Conservation (phyloP, 2,113 vertebrate species). For the Delphinus delphis region DNA sequence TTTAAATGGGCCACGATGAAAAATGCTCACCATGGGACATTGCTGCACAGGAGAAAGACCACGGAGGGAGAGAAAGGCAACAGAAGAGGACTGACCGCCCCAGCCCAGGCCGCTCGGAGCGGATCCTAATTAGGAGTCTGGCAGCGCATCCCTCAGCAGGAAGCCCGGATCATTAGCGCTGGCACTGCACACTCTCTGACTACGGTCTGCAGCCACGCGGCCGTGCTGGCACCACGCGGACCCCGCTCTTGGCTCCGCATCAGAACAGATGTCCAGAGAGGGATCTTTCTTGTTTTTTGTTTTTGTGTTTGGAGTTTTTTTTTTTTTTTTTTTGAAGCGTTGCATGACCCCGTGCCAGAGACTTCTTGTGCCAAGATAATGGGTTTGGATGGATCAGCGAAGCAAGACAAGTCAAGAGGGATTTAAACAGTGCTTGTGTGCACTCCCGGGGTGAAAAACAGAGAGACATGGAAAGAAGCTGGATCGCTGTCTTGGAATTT, state of each 20-base stretch:
- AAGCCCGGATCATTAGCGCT: constrained; percentile 81
- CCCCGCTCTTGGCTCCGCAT: constrained; percentile 77
- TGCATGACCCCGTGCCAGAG: constrained; percentile 79
- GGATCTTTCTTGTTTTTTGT: constrained; percentile 64
- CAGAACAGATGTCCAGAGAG: constrained; percentile 82
- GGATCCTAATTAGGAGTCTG: constrained; percentile 82
- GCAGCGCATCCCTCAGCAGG: constrained; percentile 75
- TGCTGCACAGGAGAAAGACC: constrained; percentile 35
- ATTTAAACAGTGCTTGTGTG: rapidly evolving
- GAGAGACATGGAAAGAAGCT: constrained; percentile 41
- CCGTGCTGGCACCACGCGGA: constrained; percentile 75
- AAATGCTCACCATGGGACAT: neutral
- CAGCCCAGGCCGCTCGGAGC: constrained; percentile 63
- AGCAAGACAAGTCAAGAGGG: constrained; percentile 62
- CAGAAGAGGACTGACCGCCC: constrained; percentile 61
- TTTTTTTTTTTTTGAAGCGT: constrained; percentile 32
- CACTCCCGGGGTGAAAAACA: constrained; percentile 33
- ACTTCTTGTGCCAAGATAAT: constrained; percentile 79
- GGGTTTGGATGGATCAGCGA: constrained; percentile 78
- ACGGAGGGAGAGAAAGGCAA: neutral
- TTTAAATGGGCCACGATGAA: constrained; percentile 16
- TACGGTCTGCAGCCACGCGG: constrained; percentile 73
- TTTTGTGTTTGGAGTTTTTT: constrained; percentile 42
- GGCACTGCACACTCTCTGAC: constrained; percentile 70
- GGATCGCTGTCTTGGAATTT: constrained; percentile 69